Percentiles rank a stretch among this genome's conserved stretches.
phyloP scores from a whole-genome alignment of 2,113 vertebrate species.

The Pycnonotus jocosus region DNA sequence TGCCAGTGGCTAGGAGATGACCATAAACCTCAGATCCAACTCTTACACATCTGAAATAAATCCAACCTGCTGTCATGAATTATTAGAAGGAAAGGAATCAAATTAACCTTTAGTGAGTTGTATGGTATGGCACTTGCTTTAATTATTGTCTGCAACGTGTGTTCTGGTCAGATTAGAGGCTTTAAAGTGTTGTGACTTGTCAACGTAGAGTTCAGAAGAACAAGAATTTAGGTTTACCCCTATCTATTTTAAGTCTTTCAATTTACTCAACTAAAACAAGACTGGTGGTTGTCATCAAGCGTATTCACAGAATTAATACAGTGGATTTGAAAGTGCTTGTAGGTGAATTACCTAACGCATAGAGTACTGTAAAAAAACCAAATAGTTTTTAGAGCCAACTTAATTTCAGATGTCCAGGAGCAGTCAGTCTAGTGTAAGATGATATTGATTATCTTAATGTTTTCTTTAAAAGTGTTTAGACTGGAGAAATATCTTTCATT shows the following conservation, averaged over 20 bases:
- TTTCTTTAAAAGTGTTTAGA: neutral
- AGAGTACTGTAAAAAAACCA: neutral
- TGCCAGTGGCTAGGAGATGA: slow-evolving; percentile 46
- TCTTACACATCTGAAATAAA: slow-evolving; percentile 38
- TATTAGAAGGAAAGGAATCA: neutral
- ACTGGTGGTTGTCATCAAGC: neutral
- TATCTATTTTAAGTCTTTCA: neutral
- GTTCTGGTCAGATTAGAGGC: neutral
- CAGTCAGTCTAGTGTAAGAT: neutral
- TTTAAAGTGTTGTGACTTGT: neutral
- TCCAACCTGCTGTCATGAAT: slow-evolving; percentile 9
- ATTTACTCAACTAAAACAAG: neutral
- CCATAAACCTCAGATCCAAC: slow-evolving; percentile 21
- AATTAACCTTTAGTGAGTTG: neutral
- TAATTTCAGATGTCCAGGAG: neutral
- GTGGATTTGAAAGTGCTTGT: neutral
- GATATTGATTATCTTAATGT: neutral
- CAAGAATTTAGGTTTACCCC: neutral
- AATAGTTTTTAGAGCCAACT: neutral
- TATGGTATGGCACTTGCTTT: neutral
- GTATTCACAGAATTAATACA: neutral
- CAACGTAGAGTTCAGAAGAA: neutral
- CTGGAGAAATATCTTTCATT: neutral
- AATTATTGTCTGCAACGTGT: neutral
- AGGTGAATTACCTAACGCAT: neutral